phyloP scores from a whole-genome alignment of 2,113 vertebrate genomes.

The Dinomys branickii region DNA sequence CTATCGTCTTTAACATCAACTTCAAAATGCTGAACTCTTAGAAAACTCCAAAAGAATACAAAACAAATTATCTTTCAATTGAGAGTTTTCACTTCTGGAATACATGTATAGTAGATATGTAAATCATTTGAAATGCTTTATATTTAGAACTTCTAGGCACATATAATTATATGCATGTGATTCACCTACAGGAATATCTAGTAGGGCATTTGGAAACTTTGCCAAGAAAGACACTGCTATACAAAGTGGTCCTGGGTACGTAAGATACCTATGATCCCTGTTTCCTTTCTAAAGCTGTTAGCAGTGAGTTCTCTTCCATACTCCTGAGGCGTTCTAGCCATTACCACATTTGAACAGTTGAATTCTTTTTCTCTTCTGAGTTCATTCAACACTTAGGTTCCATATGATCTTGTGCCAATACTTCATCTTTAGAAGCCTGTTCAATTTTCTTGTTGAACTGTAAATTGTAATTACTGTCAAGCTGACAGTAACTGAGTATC shows the following conservation, averaged over 20 bases:
- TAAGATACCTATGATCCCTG: not conserved
- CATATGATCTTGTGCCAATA: not conserved
- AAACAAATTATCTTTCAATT: not conserved
- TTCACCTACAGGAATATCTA: not conserved
- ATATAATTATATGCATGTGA: not conserved
- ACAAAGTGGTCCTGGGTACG: not conserved
- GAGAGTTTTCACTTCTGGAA: not conserved
- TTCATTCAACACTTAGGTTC: not conserved
- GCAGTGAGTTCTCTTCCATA: not conserved
- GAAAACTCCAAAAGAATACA: not conserved
- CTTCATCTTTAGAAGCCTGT: not conserved
- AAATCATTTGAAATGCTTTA: not conserved
- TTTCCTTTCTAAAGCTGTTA: not conserved
- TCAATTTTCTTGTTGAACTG: not conserved
- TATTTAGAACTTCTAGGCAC: not conserved
- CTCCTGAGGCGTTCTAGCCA: not conserved
- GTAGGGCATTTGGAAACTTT: not conserved
- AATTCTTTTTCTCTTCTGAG: not conserved
- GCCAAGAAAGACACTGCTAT: not conserved
- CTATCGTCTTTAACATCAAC: not conserved
- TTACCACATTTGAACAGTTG: not conserved
- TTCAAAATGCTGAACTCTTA: not conserved
- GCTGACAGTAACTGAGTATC: not conserved
- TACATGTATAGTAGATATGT: accelerated
- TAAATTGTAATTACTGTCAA: not conserved